Conservation (phyloP, 2,797 vertebrate genomes). For the Galaxias olidus region DNA sequence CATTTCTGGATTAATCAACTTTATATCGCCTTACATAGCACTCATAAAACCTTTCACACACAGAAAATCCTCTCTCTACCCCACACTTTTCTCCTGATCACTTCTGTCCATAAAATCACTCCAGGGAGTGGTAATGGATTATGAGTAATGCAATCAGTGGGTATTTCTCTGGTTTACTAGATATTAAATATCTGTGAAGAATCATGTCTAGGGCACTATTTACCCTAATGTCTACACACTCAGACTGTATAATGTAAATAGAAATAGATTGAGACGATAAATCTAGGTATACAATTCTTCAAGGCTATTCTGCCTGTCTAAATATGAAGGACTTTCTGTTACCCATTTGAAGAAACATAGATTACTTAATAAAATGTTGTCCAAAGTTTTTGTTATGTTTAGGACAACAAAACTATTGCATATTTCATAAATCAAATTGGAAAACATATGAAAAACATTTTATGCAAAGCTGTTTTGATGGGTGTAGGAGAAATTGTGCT, state of each 20-base stretch:
- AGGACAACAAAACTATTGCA: no score
- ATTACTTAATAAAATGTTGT: no score
- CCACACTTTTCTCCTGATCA: slow-evolving; percentile 26
- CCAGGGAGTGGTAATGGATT: slow-evolving; percentile 75
- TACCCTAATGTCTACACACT: slow-evolving; percentile 50
- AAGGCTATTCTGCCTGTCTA: no score
- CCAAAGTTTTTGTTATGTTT: no score
- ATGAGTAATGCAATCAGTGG: slow-evolving; percentile 72
- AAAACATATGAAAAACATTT: neutral
- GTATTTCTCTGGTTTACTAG: slow-evolving; percentile 40
- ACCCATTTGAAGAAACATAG: no score
- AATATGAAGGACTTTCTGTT: no score
- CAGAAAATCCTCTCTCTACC: slow-evolving; percentile 26
- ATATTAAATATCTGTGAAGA: slow-evolving; percentile 58
- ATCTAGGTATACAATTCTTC: no score
- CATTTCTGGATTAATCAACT: slow-evolving; percentile 69
- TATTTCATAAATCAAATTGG: no score
- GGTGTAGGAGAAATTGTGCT: slow-evolving; percentile 2
- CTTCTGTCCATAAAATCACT: slow-evolving; percentile 52
- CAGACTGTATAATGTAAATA: neutral
- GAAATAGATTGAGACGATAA: neutral
- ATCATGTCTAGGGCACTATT: slow-evolving; percentile 63
- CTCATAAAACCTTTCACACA: slow-evolving; percentile 51
- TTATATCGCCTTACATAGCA: slow-evolving; percentile 48
- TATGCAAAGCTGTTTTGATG: slow-evolving; percentile 4